These are phyloP conservation scores for Ictidomys tridecemlineatus DNA, from an alignment of 2,113 vertebrate species.

Conservation along the genomic window DNA sequence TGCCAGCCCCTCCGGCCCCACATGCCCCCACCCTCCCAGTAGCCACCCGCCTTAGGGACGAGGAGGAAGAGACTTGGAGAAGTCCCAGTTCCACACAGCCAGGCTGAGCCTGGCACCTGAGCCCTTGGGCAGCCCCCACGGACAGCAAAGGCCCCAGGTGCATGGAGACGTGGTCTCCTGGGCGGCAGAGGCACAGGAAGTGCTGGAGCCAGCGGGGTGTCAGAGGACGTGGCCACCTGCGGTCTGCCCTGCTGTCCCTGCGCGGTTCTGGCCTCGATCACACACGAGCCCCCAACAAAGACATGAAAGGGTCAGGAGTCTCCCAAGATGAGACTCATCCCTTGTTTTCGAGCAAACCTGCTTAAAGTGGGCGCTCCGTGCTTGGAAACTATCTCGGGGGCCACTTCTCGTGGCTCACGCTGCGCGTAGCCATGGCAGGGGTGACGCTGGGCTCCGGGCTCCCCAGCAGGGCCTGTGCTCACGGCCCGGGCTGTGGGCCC, in stretches of 20 bases:
- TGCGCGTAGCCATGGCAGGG: accelerated
- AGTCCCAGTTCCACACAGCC: too few species aligned
- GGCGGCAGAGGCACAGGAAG: too few species aligned
- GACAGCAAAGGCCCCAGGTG: background rate
- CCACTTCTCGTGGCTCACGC: background rate
- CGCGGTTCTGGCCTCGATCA: background rate
- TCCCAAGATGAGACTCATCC: slow-evolving; percentile 49
- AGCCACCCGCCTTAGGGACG: background rate
- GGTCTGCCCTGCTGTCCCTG: background rate
- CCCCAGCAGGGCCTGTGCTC: background rate
- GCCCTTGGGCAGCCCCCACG: accelerated
- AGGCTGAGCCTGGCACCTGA: too few species aligned
- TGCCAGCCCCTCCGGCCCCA: too few species aligned
- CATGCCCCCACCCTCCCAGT: too few species aligned
- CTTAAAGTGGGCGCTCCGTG: background rate
- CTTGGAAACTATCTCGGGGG: background rate
- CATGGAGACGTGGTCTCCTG: background rate
- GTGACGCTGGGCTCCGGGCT: too few species aligned
- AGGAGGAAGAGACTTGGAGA: background rate
- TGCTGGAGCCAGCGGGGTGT: accelerated
- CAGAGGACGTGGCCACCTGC: background rate
- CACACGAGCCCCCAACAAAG: background rate
- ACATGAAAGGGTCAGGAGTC: background rate
- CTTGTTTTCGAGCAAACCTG: background rate
- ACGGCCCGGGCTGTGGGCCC: background rate